A percentile compares a stretch with the other conserved stretches of the same genome.
Evolutionary conservation across 2,797 vertebrate genomes (phyloP).

Genomic region (Artibeus jamaicensis): DNA sequence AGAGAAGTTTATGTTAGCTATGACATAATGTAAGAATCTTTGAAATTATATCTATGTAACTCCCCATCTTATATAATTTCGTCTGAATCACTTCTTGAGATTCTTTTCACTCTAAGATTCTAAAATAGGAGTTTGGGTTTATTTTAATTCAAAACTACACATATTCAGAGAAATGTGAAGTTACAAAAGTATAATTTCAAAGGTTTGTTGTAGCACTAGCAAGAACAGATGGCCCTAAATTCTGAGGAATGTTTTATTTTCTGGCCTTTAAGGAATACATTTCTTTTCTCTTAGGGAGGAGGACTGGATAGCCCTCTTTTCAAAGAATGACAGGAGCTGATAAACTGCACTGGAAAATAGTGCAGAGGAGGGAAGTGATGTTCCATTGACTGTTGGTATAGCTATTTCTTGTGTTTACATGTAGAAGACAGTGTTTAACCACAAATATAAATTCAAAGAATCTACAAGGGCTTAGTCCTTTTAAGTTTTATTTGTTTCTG

Average conservation of each 20-base stretch:
- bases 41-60: background rate
- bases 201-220: constrained; percentile 17
- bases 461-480: background rate
- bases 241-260: constrained; percentile 46
- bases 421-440: background rate
- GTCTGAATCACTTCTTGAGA: constrained; percentile 18
- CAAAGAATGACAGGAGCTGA: background rate
- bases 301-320: background rate
- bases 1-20: constrained; percentile 6
- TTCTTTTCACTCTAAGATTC: constrained; percentile 1
- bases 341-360: background rate
- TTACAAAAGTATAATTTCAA: constrained; percentile 47
- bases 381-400: background rate
- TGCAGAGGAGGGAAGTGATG: background rate
- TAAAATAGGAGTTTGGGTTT: constrained; percentile 40
- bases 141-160: constrained; percentile 52
- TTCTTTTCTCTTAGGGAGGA: constrained; percentile 8
- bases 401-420: background rate
- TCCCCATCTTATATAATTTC: background rate
- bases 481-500: background rate
- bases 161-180: constrained; percentile 38
- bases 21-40: constrained; percentile 1
- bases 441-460: background rate
- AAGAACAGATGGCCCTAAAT: constrained; percentile 27
- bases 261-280: constrained; percentile 39